Evolutionary conservation across 2,888 invertebrate species (phyloP).

Genomic region (Rhamphomyia laevipes): DNA sequence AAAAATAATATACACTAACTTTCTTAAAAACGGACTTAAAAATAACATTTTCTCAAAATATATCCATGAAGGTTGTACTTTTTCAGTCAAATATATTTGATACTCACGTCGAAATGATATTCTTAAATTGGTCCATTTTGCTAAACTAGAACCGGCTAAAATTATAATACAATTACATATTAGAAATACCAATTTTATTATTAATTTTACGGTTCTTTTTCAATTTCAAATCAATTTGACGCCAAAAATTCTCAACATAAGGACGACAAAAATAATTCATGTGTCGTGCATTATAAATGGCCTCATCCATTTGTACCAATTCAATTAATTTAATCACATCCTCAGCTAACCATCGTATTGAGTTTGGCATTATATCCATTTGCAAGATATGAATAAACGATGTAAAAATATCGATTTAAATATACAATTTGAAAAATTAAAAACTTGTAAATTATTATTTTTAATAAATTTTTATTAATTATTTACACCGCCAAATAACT

Average conservation of each 20-base stretch:
- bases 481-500: not conserved
- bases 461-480: too few species aligned
- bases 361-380: not conserved
- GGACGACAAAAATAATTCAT: constrained; percentile 35
- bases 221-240: constrained; percentile 31
- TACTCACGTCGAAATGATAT: constrained; percentile 35
- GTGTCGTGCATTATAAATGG: constrained; percentile 34
- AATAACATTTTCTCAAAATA: constrained; percentile 36
- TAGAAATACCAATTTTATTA: not conserved
- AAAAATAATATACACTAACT: constrained; percentile 17
- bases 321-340: constrained; percentile 24
- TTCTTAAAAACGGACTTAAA: constrained; percentile 31
- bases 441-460: too few species aligned
- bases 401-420: too few species aligned
- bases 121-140: constrained; percentile 34
- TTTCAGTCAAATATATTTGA: constrained; percentile 30
- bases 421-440: not conserved
- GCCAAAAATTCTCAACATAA: constrained; percentile 35
- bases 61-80: constrained; percentile 32
- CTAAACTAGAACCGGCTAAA: constrained; percentile 30
- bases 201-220: constrained; percentile 27
- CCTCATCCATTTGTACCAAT: constrained; percentile 32
- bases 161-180: not conserved
- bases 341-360: constrained; percentile 6
- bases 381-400: not conserved